Conservation (phyloP, 2,797 vertebrate genomes). For the Crocidura indochinensis region DNA sequence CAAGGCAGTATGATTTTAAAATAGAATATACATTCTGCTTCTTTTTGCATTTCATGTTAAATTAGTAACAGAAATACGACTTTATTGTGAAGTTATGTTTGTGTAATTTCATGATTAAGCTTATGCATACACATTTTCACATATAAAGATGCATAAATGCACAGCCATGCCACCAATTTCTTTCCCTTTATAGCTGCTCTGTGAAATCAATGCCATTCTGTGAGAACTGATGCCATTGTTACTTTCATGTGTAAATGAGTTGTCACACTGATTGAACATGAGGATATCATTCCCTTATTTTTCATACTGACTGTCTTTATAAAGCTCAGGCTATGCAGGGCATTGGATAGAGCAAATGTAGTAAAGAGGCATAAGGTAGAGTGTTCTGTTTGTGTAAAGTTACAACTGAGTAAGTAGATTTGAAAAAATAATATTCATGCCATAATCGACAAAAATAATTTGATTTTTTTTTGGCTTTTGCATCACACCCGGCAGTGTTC, state of each 20-base stretch:
- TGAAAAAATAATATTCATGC: constrained; percentile 62
- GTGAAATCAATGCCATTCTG: neutral
- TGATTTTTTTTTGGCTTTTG: constrained; percentile 52
- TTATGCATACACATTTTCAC: neutral
- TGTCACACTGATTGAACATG: constrained; percentile 66
- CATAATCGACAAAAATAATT: neutral
- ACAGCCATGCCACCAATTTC: neutral
- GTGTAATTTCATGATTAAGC: constrained; percentile 26
- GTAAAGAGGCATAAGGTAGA: constrained; percentile 53
- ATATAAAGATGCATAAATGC: neutral
- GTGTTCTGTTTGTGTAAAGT: constrained; percentile 1
- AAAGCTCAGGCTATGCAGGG: constrained; percentile 5
- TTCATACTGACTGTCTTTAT: constrained; percentile 68
- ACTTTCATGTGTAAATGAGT: constrained; percentile 68
- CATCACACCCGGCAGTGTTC: too few relatives aligned
- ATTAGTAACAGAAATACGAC: constrained; percentile 14
- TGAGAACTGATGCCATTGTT: constrained; percentile 70
- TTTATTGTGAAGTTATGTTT: constrained; percentile 53
- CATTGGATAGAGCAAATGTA: neutral
- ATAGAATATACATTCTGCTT: neutral
- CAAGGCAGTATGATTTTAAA: constrained; percentile 39
- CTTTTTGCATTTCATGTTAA: constrained; percentile 4
- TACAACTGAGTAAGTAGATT: constrained; percentile 40
- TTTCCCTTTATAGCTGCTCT: constrained; percentile 41
- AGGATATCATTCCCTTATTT: constrained; percentile 32